Evolutionary conservation across 2,113 vertebrate species (phyloP).

Genomic region (Bambusicola thoracicus): DNA sequence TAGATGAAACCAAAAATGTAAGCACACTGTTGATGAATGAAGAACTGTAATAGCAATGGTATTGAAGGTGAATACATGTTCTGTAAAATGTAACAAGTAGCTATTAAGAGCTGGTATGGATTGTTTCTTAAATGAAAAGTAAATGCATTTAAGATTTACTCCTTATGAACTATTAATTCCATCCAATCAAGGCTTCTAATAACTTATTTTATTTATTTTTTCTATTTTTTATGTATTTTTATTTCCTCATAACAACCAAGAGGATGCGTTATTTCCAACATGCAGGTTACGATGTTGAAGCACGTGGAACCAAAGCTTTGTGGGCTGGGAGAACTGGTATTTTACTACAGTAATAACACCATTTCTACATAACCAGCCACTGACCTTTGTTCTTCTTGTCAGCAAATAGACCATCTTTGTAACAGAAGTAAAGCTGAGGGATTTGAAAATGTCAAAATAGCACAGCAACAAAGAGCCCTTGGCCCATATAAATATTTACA

Average conservation of each 20-base stretch:
- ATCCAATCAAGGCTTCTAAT: not conserved
- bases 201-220: not conserved
- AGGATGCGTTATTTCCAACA: not conserved
- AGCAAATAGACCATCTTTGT: constrained; percentile 44
- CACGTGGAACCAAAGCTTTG: not conserved
- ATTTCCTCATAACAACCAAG: not conserved
- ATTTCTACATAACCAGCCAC: constrained; percentile 53
- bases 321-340: not conserved
- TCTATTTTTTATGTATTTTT: not conserved
- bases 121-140: not conserved
- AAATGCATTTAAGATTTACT: not conserved
- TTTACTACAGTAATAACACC: constrained; percentile 34
- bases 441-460: constrained; percentile 66
- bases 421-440: constrained; percentile 48
- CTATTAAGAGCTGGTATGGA: not conserved
- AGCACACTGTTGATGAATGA: not conserved
- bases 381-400: constrained; percentile 50
- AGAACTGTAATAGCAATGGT: not conserved
- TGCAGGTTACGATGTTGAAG: not conserved
- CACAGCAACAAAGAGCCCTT: constrained; percentile 49
- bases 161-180: not conserved
- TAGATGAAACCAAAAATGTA: not conserved
- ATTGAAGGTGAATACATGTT: not conserved
- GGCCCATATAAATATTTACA: constrained; percentile 74
- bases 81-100: not conserved